phyloP scores from a whole-genome alignment of 2,113 vertebrate species.

The Shinisaurus crocodilurus region DNA sequence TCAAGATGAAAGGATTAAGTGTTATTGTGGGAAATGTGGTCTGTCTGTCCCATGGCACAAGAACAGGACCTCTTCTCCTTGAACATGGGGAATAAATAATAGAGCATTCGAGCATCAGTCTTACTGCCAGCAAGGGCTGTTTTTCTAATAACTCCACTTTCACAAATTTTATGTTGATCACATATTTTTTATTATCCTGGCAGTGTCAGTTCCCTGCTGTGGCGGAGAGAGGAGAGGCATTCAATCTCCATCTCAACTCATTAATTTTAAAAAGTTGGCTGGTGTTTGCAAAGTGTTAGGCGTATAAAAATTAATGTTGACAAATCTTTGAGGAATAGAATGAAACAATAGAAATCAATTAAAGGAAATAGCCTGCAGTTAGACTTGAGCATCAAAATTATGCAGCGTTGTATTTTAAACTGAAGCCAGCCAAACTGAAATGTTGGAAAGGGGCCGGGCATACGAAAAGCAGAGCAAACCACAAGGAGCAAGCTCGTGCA shows the following conservation, averaged over 20 bases:
- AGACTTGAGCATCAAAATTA: conserved; percentile 61
- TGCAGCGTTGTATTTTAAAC: neutral
- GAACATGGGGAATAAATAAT: neutral
- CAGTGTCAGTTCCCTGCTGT: neutral
- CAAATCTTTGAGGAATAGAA: conserved; percentile 84
- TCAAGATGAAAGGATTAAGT: neutral
- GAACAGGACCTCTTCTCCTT: neutral
- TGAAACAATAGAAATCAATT: conserved; percentile 85
- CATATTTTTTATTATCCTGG: neutral
- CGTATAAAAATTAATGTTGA: conserved; percentile 83
- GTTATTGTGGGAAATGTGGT: accelerated
- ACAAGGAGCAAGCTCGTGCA: neutral
- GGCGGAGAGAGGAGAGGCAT: conserved; percentile 52
- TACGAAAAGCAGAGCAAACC: neutral
- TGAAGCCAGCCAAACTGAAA: conserved; percentile 18
- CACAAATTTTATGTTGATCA: conserved; percentile 32
- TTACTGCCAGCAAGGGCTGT: neutral
- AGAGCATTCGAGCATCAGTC: accelerated
- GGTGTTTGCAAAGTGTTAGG: conserved; percentile 69
- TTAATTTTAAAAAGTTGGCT: conserved; percentile 83
- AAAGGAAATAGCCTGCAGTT: conserved; percentile 75
- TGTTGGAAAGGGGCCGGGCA: neutral
- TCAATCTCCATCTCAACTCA: conserved; percentile 79
- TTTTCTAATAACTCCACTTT: conserved; percentile 27
- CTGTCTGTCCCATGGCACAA: accelerated